Evolutionary conservation across 2,888 invertebrate genomes (phyloP).

Genomic region (Ophioninae sp.): DNA sequence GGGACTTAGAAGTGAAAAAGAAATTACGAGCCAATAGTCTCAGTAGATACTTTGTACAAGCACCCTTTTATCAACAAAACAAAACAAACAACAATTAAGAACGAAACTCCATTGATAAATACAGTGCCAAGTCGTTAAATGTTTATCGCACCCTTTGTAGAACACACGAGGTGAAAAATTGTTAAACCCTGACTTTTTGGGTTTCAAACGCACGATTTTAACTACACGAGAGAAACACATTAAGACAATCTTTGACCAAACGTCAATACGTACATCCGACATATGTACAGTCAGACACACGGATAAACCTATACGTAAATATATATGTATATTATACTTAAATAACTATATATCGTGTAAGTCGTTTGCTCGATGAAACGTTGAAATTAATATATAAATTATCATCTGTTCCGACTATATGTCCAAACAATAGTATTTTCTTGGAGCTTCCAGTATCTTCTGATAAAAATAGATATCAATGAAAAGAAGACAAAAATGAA

Average conservation of each 20-base stretch:
- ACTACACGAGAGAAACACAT: constrained; percentile 30
- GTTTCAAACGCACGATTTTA: constrained; percentile 28
- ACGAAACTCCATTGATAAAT: constrained; percentile 23
- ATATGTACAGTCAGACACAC: constrained; percentile 27
- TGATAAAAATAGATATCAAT: constrained; percentile 15
- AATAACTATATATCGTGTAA: constrained; percentile 39
- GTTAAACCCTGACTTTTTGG: constrained; percentile 22
- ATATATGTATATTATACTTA: constrained; percentile 13
- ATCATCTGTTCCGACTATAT: constrained; percentile 56
- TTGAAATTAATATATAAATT: constrained; percentile 48
- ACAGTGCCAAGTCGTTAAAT: constrained; percentile 48
- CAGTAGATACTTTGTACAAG: not conserved
- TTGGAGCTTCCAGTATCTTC: constrained; percentile 57
- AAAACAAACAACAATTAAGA: constrained; percentile 22
- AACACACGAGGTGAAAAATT: constrained; percentile 23
- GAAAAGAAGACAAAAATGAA: constrained; percentile 8
- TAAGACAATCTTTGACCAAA: constrained; percentile 67
- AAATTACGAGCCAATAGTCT: constrained; percentile 18
- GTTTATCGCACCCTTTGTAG: constrained; percentile 31
- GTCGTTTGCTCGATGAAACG: constrained; percentile 24
- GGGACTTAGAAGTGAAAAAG: not conserved
- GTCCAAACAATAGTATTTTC: constrained; percentile 59
- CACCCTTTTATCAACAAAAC: constrained; percentile 21
- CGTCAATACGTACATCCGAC: constrained; percentile 60
- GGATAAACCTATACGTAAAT: constrained; percentile 11